phyloP scores from a whole-genome alignment of 2,888 invertebrate genomes.

The Danaus chrysippus region DNA sequence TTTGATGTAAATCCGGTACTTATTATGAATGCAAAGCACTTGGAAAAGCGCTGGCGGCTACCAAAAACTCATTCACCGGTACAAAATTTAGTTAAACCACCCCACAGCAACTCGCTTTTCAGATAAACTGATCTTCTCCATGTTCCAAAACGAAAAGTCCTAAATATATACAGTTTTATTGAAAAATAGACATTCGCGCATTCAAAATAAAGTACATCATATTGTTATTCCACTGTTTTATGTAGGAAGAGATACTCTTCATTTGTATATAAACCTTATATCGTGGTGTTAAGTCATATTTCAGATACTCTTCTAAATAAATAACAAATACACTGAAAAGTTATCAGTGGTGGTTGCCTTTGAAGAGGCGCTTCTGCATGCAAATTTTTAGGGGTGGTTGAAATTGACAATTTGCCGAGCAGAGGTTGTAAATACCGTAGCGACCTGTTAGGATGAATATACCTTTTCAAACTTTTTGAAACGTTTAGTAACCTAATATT shows the following conservation, averaged over 20 bases:
- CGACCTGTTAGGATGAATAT: neutral
- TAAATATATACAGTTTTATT: slow-evolving; percentile 8
- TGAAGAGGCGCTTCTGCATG: slow-evolving; percentile 79
- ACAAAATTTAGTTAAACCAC: slow-evolving; percentile 69
- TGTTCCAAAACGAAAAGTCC: slow-evolving; percentile 24
- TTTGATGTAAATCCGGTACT: neutral
- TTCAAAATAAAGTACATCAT: neutral
- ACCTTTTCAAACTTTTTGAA: too few species aligned
- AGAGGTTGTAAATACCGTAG: slow-evolving; percentile 19
- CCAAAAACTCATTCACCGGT: slow-evolving; percentile 78
- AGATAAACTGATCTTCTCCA: slow-evolving; percentile 59
- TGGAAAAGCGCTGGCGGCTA: slow-evolving; percentile 70
- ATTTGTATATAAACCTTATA: slow-evolving; percentile 21
- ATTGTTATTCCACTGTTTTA: neutral
- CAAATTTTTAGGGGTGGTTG: slow-evolving; percentile 58
- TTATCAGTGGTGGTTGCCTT: slow-evolving; percentile 70
- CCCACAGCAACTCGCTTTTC: slow-evolving; percentile 56
- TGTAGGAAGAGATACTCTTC: neutral
- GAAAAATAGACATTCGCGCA: neutral
- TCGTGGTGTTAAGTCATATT: neutral
- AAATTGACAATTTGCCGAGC: slow-evolving; percentile 58
- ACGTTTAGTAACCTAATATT: too few species aligned
- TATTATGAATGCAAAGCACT: slow-evolving; percentile 21
- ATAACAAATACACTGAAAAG: slow-evolving; percentile 46
- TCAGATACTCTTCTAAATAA: neutral